These are phyloP conservation scores for Zele albiditarsus DNA, from an alignment of 2,888 invertebrate species.

Conservation along the genomic window DNA sequence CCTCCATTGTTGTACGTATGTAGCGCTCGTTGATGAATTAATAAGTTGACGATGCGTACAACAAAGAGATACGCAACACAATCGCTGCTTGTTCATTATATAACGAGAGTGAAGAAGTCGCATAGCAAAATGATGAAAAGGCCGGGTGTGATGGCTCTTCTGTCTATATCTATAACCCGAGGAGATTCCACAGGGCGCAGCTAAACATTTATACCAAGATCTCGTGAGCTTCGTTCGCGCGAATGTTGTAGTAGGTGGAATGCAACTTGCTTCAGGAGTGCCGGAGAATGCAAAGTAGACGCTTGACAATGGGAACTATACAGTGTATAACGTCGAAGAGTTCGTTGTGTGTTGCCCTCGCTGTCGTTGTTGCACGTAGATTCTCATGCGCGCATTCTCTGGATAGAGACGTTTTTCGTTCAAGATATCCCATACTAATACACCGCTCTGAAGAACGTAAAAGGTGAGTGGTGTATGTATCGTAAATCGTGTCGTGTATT, in stretches of 20 bases:
- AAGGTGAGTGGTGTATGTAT: constrained; percentile 33
- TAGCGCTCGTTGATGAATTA: constrained; percentile 15
- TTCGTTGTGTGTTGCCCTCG: constrained; percentile 11
- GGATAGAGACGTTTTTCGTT: constrained; percentile 51
- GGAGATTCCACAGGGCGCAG: constrained; percentile 23
- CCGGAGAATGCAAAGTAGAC: constrained; percentile 52
- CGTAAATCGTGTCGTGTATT: constrained; percentile 1
- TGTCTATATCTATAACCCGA: constrained; percentile 4
- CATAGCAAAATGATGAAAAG: constrained; percentile 42
- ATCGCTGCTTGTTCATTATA: not conserved
- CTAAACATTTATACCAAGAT: constrained; percentile 34
- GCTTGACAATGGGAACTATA: constrained; percentile 48
- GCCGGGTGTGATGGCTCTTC: constrained; percentile 33
- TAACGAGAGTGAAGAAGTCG: constrained; percentile 9
- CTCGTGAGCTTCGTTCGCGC: constrained; percentile 39
- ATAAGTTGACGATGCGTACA: constrained; percentile 15
- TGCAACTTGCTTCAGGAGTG: constrained; percentile 42
- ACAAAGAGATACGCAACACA: constrained; percentile 5
- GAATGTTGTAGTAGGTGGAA: constrained; percentile 46
- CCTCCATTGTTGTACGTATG: not conserved
- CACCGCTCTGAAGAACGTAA: constrained; percentile 9
- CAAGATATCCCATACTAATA: constrained; percentile 35
- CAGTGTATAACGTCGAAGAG: not conserved
- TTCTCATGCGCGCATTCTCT: constrained; percentile 42
- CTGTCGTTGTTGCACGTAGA: constrained; percentile 13